Evolutionary conservation across 2,888 invertebrate species (phyloP).

Genomic region (Drosophila planitibia): DNA sequence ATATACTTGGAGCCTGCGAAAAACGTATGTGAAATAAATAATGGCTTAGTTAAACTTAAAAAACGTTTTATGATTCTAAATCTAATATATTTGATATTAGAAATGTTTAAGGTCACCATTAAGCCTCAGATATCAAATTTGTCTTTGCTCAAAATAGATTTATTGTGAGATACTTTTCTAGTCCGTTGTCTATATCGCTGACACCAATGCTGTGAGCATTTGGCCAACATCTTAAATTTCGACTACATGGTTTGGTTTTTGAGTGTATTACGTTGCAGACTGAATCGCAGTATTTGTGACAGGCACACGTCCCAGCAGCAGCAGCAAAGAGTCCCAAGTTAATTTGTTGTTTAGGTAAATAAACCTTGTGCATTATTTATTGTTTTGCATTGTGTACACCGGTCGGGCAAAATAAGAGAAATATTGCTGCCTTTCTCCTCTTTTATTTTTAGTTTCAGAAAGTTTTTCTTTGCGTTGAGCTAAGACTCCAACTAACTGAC

Average conservation of each 20-base stretch:
- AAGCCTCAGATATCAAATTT: background rate
- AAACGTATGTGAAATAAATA: background rate
- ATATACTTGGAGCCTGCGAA: background rate
- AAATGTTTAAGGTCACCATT: background rate
- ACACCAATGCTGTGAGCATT: background rate
- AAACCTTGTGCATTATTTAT: constrained; percentile 13
- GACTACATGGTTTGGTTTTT: background rate
- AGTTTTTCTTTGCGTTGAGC: constrained; percentile 54
- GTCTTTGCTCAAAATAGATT: background rate
- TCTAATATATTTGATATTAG: background rate
- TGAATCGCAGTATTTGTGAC: constrained; percentile 14
- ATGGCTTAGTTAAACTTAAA: background rate
- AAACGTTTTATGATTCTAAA: background rate
- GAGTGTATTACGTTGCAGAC: constrained; percentile 4
- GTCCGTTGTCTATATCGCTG: background rate
- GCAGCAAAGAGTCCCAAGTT: constrained; percentile 39
- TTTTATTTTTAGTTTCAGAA: constrained; percentile 50
- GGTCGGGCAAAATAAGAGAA: constrained; percentile 60
- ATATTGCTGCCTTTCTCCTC: constrained; percentile 24
- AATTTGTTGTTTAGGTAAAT: constrained; percentile 56
- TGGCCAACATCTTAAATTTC: background rate
- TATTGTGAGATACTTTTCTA: background rate
- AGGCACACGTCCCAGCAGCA: constrained; percentile 8
- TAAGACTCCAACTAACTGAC: constrained; percentile 56
- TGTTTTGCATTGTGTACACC: constrained; percentile 37